Evolutionary conservation across 2,113 vertebrate genomes (phyloP), one percentile per base, ranked within the genome.

Genomic region (Pao palembangensis): DNA sequence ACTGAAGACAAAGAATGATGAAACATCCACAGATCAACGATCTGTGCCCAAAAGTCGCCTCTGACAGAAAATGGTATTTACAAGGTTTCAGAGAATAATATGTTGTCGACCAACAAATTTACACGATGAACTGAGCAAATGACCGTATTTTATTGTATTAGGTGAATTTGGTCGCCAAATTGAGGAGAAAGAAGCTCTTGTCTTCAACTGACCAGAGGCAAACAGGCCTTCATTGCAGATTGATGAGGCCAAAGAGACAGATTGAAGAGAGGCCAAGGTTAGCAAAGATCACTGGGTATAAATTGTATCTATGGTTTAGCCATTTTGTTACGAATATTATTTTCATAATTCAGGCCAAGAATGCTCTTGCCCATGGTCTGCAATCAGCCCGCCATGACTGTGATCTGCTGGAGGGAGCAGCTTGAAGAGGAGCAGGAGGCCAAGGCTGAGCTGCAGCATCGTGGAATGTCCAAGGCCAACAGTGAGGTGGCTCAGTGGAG

Each of bases 161-260:
- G 84, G 91, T 75, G 93, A 94, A 83, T 90, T 88, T 69, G 71
- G 89, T 2, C 90, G 89, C 50, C 91, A 93, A 75, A 58, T 93
- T 53, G 94, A 95, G 49, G 94, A 95, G 82, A 95, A 92, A 61
- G 93, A 94, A 53, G 83, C 90, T 54, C 75, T 94, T 31, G 87
- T 94, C 55, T 94, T 67, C 93, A 95, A 61, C 81, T 88, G 51
- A 85, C 28, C 58, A 70, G 83, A 62, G 70, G 28, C 10, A 86
- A 77, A 51, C 28, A 46, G 21, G 71, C 52, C 21, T 64, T 76
- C 2, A 41, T 69, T 76, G 16, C 78, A 85, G n/a, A 71, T 77
- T 3, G 81, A 84, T 5, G 86, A 89, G n/a, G 55, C 38, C 83
- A 25, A 89, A 85, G 74, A 78, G 82, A 14, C 82, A 75, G 31